Evolutionary conservation across 2,888 invertebrate species (phyloP), one percentile per base, ranked within the genome.

Genomic region (Drosophila atroscutellata): DNA sequence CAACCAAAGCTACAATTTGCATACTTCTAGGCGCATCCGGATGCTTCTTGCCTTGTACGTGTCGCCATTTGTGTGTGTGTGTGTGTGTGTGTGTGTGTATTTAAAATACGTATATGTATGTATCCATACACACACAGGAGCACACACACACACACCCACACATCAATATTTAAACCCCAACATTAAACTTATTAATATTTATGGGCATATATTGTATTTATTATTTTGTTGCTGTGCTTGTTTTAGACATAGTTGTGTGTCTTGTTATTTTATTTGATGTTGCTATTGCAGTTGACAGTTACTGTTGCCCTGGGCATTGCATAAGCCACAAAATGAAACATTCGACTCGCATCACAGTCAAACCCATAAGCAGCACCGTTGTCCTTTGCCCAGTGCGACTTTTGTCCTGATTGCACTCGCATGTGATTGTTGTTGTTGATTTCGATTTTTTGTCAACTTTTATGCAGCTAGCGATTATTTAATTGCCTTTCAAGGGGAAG

Each of bases 101-200:
- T 68, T 62, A 65, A 64, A 50, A 64, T 70, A 34, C 60, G 34
- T 26, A 42, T 28, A 63, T 58, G 45, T 59, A 64, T 26, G 47
- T 75, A 9, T 9, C 32, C 28, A 24, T 37, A 30, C 26, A 34
- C 45, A 20, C 42, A 79, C 39, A 18, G 28, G 28, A 28, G 7
- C 18, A n/a, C 39, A n/a, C n/a, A n/a, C 37, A 13, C 45, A 20
- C 20, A 45, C 45, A 7, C 24, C 7, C 8, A 24, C 45, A 15
- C 15, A 24, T 81, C 67, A 63, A 81, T 77, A 80, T 70, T 73
- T 64, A 54, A 69, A 36, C 26, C 58, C 55, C 13, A 28, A 66
- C 61, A 69, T 72, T 60, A 49, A 63, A 72, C 69, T 72, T 66
- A 75, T 75, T 71, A 64, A 81, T 75, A 81, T 78, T 78, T 81